phyloP scores from a whole-genome alignment of 2,113 vertebrate genomes.

The Scytalopus superciliaris region DNA sequence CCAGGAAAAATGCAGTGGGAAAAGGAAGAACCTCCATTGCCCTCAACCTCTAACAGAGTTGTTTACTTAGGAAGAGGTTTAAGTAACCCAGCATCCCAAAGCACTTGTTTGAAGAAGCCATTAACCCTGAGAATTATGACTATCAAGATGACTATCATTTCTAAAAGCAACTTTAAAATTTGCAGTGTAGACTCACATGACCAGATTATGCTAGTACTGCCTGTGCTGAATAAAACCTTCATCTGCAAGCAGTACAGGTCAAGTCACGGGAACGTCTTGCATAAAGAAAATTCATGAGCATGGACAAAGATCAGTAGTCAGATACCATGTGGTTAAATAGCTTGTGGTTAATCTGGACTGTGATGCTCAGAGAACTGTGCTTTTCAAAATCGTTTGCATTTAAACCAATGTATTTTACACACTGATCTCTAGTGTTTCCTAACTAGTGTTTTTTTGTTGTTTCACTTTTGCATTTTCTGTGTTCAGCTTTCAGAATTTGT shows the following conservation, averaged over 20 bases:
- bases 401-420: background rate
- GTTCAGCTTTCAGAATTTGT: background rate
- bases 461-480: background rate
- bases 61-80: background rate
- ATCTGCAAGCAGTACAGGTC: background rate
- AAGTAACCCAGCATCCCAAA: background rate
- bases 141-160: background rate
- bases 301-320: background rate
- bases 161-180: background rate
- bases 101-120: background rate
- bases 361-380: background rate
- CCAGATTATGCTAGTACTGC: background rate
- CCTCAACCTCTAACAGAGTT: background rate
- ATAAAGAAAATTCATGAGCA: background rate
- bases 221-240: background rate
- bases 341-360: background rate
- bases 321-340: background rate
- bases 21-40: background rate
- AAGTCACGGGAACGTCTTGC: background rate
- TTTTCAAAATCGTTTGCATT: background rate
- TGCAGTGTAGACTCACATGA: background rate
- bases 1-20: background rate
- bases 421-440: background rate
- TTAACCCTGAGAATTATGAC: background rate
- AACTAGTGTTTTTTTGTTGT: background rate